These are phyloP conservation scores for Tragopan temminckii DNA, from an alignment of 2,797 vertebrate genomes.

Conservation along the genomic window DNA sequence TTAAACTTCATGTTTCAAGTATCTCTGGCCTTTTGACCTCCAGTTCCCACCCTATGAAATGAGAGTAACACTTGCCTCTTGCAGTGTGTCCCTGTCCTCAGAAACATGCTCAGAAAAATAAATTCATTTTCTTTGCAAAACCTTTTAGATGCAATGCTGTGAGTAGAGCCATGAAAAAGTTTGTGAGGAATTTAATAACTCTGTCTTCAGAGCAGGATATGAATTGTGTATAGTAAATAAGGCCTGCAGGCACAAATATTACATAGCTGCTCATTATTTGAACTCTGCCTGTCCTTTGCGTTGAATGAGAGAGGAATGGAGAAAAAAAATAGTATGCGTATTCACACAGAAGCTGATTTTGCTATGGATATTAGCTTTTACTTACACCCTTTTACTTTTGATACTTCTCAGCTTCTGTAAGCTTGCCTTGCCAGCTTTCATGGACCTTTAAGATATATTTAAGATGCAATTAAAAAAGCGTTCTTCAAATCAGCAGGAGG, in stretches of 20 bases:
- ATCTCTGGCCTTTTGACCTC: slow-evolving; percentile 8
- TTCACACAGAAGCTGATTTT: neutral
- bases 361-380: neutral
- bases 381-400: slow-evolving; percentile 1
- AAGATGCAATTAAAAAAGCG: slow-evolving; percentile 34
- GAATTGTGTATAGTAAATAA: slow-evolving; percentile 71
- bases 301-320: neutral
- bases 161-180: slow-evolving; percentile 29
- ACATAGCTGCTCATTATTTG: slow-evolving; percentile 39
- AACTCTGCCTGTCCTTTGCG: slow-evolving; percentile 16
- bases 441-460: slow-evolving; percentile 29
- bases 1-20: slow-evolving; percentile 13
- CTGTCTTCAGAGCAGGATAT: slow-evolving; percentile 64
- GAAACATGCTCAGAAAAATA: slow-evolving; percentile 40
- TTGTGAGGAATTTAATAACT: slow-evolving; percentile 67
- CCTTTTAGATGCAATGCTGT: neutral
- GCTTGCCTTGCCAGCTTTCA: neutral
- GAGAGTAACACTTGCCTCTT: neutral
- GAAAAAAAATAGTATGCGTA: neutral
- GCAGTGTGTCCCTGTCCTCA: neutral
- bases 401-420: neutral
- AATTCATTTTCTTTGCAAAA: slow-evolving; percentile 43
- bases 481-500: slow-evolving; percentile 45
- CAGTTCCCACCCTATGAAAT: neutral
- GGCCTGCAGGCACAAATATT: slow-evolving; percentile 59